Evolutionary conservation across 30 jellyfish, hydroid and myxozoan species (phyloP), one percentile per base, ranked within the genome.

Genomic region (Hydractinia echinata): DNA sequence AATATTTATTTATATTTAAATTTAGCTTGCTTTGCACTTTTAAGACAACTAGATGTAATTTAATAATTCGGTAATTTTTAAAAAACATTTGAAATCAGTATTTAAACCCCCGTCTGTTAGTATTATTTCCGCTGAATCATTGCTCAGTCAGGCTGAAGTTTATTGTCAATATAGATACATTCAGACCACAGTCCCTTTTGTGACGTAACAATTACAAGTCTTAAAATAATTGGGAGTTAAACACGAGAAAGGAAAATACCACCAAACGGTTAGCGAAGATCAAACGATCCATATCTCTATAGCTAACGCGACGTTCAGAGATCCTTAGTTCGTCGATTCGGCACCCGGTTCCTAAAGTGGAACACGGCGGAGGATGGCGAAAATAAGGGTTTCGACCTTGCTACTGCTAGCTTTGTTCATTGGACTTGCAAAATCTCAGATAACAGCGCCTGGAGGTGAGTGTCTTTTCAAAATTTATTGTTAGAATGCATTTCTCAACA

Each of bases 311-410:
- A n/a, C 74, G 74, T 6, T 51, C 74, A 51, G 39, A 51, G 39
- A 64, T 64, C 74, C 74, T 64, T 64, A 64, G 74, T 64, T 64
- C 74, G 74, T 64, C 74, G 19, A 64, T 64, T 64, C 74, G 74
- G 74, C 74, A 64, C 74, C 74, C 74, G 74, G 74, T 64, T 64
- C 74, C 74, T 64, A 64, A 13, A 51, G 7, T n/a, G 74, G 74
- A 64, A 64, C 39, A 64, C 74, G 74, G 74, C 19, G 74, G 74
- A 64, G 74, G 74, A 64, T 64, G 74, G 74, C 74, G 74, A 64
- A 64, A 64, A 64, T 64, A 64, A 64, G 74, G 74, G 74, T 64
- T 64, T 64, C 74, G 74, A 51, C 74, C 74, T 64, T 64, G 74
- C 74, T 64, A 51, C 2, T 64, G 74, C 9, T 64, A n/a, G 74